Percentiles rank a stretch among this genome's conserved stretches.
Evolutionary conservation across 2,797 vertebrate genomes (phyloP).

Genomic region (Clamator glandarius): DNA sequence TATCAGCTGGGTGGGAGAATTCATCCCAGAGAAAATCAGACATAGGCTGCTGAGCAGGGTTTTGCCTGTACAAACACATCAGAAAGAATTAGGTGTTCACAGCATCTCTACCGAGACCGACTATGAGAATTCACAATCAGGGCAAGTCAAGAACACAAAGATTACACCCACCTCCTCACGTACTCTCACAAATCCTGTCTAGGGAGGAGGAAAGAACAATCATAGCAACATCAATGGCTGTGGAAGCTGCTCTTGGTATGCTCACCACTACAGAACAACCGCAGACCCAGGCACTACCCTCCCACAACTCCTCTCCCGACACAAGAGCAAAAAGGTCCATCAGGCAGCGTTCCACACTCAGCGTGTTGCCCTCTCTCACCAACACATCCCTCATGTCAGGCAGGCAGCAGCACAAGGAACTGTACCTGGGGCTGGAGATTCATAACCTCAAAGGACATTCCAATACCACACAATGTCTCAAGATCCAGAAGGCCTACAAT

Average conservation of each 20-base stretch:
- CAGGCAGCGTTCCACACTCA: not conserved
- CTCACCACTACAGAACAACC: not conserved
- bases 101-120: no score
- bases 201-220: no score
- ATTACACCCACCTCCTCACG: not conserved
- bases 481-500: no score
- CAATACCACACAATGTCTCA: no score
- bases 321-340: no score
- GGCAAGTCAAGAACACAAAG: accelerated
- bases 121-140: not conserved
- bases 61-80: not conserved
- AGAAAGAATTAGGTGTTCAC: no score
- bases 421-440: not conserved
- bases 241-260: no score
- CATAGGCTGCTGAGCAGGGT: not conserved
- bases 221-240: no score
- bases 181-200: not conserved
- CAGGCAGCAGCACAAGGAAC: no score
- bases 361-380: accelerated
- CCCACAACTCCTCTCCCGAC: not conserved
- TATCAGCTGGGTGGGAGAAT: not conserved
- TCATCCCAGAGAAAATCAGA: not conserved
- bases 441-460: no score
- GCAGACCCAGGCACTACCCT: not conserved
- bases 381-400: not conserved